Percentiles rank a stretch among this genome's conserved stretches.
Conservation (phyloP, 2,888 invertebrate species). For the Meiosimyza decipiens region DNA sequence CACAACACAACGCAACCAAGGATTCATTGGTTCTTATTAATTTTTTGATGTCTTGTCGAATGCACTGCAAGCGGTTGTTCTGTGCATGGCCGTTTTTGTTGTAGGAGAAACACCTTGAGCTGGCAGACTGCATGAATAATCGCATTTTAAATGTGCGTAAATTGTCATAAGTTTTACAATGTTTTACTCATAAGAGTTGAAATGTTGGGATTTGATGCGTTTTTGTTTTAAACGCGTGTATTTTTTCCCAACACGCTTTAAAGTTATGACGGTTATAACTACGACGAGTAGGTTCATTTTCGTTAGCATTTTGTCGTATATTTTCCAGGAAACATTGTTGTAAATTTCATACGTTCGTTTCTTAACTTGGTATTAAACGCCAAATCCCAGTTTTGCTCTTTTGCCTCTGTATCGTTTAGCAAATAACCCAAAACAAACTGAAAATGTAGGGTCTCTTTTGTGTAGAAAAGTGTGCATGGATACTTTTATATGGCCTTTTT, state of each 20-base stretch:
- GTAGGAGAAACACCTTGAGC: conserved; percentile 32
- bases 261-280: background rate
- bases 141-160: conserved; percentile 39
- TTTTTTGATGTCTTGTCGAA: conserved; percentile 44
- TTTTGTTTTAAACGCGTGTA: conserved; percentile 25
- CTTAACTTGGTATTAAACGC: background rate
- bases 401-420: background rate
- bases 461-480: background rate
- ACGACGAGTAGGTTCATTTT: conserved; percentile 7
- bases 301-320: conserved; percentile 25
- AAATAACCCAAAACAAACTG: no score
- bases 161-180: conserved; percentile 44
- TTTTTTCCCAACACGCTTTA: background rate
- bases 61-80: conserved; percentile 44
- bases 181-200: conserved; percentile 38
- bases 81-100: background rate
- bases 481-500: conserved; percentile 28
- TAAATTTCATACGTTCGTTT: conserved; percentile 32
- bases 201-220: conserved; percentile 39
- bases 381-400: background rate
- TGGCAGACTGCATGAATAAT: conserved; percentile 38
- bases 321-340: conserved; percentile 43
- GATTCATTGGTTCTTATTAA: conserved; percentile 41
- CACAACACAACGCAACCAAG: background rate
- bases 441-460: no score